Evolutionary conservation across 2,113 vertebrate genomes (phyloP).

Genomic region (Psilopogon haemacephalus): DNA sequence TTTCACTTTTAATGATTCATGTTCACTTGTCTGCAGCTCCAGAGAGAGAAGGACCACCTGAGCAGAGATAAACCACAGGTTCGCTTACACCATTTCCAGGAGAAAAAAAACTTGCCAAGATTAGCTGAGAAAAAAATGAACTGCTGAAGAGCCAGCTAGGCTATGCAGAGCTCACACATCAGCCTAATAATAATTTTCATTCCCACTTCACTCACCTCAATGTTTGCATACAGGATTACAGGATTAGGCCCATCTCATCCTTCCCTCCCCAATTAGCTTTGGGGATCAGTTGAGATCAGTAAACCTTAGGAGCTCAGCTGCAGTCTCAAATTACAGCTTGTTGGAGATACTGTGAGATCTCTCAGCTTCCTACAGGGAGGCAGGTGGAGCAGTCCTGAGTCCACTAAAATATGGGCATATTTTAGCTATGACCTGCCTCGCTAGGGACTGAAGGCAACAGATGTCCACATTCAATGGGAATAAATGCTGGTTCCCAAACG

Average conservation of each 20-base stretch:
- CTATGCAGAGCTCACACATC: not conserved
- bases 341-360: not conserved
- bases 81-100: not conserved
- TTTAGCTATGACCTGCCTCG: not conserved
- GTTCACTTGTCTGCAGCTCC: not conserved
- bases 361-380: accelerated
- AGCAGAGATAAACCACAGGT: not conserved
- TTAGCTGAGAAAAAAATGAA: not conserved
- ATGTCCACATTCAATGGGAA: not conserved
- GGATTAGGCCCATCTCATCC: not conserved
- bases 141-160: not conserved
- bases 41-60: not conserved
- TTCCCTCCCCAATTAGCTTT: not conserved
- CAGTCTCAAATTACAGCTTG: not conserved
- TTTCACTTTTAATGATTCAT: not conserved
- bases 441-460: not conserved
- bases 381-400: not conserved
- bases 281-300: not conserved
- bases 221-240: not conserved
- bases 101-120: conserved; percentile 9
- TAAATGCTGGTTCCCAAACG: not conserved
- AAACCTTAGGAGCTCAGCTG: not conserved
- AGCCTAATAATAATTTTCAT: not conserved
- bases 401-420: not conserved
- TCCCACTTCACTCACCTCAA: not conserved